A percentile compares a stretch with the other conserved stretches of the same genome.
These are phyloP conservation scores for Drosophila multiciliata DNA, from an alignment of 2,888 invertebrate genomes.

Conservation along the genomic window DNA sequence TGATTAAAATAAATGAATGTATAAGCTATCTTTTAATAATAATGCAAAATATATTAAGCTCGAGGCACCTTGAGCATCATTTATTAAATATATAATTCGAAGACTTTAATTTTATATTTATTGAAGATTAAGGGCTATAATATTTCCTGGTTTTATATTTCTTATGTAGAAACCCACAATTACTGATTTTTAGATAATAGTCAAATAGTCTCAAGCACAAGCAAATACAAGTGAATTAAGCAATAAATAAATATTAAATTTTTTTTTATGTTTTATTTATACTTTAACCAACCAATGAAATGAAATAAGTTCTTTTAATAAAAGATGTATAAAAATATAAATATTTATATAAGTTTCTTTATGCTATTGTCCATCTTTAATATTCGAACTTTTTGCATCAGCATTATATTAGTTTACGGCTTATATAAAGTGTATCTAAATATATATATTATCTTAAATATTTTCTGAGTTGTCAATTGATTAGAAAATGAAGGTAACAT, in stretches of 20 bases:
- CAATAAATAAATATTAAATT: neutral
- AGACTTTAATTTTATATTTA: neutral
- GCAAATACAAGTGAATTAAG: neutral
- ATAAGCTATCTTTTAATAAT: neutral
- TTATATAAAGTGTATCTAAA: too few relatives aligned
- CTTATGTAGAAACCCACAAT: neutral
- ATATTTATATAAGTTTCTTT: neutral
- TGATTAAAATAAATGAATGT: neutral
- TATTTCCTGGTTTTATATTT: neutral
- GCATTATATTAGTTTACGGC: neutral
- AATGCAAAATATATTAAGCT: neutral
- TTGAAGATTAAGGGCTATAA: too few relatives aligned
- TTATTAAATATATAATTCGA: neutral
- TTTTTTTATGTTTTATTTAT: neutral
- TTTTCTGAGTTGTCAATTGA: neutral
- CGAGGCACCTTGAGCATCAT: neutral
- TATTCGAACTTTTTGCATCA: neutral
- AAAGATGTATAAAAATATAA: neutral
- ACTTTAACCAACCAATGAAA: neutral
- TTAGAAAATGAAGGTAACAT: neutral
- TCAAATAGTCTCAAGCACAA: too few relatives aligned
- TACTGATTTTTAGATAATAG: too few relatives aligned
- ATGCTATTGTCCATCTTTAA: neutral
- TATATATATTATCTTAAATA: too few relatives aligned
- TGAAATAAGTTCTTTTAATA: neutral